Base-by-base conservation (phyloP, 2,888 invertebrate species). In the Lampropteryx suffumata region DNA sequence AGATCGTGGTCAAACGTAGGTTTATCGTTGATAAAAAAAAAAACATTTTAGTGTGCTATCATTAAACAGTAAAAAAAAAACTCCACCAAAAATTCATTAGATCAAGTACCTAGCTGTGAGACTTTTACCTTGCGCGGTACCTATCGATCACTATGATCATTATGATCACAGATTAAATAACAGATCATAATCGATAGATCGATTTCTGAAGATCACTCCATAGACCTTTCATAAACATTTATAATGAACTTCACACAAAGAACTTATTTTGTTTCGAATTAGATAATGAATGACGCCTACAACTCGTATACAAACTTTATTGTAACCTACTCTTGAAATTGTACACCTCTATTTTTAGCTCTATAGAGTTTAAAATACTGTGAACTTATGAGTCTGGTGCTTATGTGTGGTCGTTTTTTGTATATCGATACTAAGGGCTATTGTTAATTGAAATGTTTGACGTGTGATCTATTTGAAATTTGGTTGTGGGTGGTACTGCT, bases 401-500 rank as follows among this genome's bases (percentile, higher is more conserved):
- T 17, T 3, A 27, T 12, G 6, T 10, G 2, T 17, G 30, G 29
- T 43, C 35, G 59, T 62, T 65, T 68, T 67, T 67, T 59, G 62
- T 67, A 64, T 61, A 17, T 17, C 17, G 17, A 3, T 70, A 61
- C 57, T 61, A 64, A 65, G 60, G 59, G 62, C 71, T 62, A 76
- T 79, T 79, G 79, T 78, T 74, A 76, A 79, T 79, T 79, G 78
- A 79, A 74, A 69, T 65, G 72, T 76, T 73, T 69, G 71, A 75
- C 68, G 64, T 64, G 62, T 66, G 71, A 74, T 76, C 70, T 72
- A 68, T 74, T 75, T 67, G 60, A 2, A 65, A 58, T 65, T 65
- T 51, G 55, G 62, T 37, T 47, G 74, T 78, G 76, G 78, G 79
- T 74, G 75, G 78, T 44, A 57, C 4, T 4, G n/a, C n/a, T n/a